Conservation (phyloP, 2,888 invertebrate species). For the Cybosia mesomella region DNA sequence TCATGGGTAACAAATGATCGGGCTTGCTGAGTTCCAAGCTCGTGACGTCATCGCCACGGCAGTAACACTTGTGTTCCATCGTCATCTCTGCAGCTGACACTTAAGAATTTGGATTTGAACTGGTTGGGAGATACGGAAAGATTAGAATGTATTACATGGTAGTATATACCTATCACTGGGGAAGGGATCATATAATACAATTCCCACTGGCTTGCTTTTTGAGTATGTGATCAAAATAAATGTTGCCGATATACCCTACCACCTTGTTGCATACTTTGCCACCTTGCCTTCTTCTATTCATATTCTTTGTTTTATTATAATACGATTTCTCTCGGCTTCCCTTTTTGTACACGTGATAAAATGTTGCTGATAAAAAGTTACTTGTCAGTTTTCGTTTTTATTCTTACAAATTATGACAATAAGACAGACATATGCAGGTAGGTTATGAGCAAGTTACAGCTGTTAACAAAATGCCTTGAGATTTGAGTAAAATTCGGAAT, state of each 20-base stretch:
- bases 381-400: background rate
- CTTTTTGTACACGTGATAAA: background rate
- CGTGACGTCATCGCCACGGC: constrained; percentile 75
- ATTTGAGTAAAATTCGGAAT: too few species aligned
- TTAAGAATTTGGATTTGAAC: constrained; percentile 60
- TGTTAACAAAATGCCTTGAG: too few species aligned
- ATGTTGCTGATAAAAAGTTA: background rate
- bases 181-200: background rate
- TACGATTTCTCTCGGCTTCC: too few species aligned
- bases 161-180: background rate
- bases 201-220: background rate
- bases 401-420: background rate
- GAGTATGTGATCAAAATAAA: background rate
- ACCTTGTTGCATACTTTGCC: too few species aligned
- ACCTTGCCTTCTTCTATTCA: too few species aligned
- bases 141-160: background rate
- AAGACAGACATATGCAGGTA: too few species aligned
- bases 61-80: constrained; percentile 79
- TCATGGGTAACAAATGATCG: constrained; percentile 81
- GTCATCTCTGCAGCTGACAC: constrained; percentile 68
- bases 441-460: too few species aligned
- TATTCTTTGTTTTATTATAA: too few species aligned
- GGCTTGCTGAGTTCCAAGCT: constrained; percentile 73
- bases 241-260: too few species aligned
- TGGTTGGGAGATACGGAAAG: constrained; percentile 29